These are phyloP conservation scores for Turritopsis dohrnii DNA, from an alignment of 30 jellyfish, hydroid and myxozoan species.

Conservation along the genomic window DNA sequence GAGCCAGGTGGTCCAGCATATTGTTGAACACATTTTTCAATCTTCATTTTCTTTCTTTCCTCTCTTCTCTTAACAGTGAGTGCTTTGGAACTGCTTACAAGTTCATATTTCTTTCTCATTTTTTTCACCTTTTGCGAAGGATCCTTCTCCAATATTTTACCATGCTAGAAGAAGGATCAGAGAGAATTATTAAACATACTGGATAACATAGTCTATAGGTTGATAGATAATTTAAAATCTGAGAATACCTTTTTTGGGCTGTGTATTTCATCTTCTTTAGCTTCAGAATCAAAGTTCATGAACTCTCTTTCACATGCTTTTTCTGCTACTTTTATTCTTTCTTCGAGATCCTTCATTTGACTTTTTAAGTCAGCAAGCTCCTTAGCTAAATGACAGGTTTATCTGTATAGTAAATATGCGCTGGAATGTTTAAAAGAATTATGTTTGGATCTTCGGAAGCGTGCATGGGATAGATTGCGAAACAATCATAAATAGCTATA, in stretches of 20 bases:
- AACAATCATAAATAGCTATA: too few species aligned
- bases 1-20: constrained; percentile 27
- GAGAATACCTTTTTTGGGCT: too few species aligned
- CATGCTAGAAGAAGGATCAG: too few species aligned
- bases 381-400: background rate
- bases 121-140: background rate
- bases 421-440: too few species aligned
- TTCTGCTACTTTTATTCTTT: background rate
- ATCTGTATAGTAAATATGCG: too few species aligned
- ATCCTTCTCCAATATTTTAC: background rate
- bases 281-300: background rate
- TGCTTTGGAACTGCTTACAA: background rate
- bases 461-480: too few species aligned
- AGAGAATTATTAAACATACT: too few species aligned
- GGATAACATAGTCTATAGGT: too few species aligned
- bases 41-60: background rate
- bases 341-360: background rate
- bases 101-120: background rate
- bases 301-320: background rate
- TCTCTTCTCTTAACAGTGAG: background rate
- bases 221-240: too few species aligned
- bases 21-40: background rate
- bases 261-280: background rate
- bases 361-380: background rate
- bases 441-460: too few species aligned